Base-by-base conservation (phyloP, 2,888 invertebrate genomes). In the Entomobrya multifasciata region DNA sequence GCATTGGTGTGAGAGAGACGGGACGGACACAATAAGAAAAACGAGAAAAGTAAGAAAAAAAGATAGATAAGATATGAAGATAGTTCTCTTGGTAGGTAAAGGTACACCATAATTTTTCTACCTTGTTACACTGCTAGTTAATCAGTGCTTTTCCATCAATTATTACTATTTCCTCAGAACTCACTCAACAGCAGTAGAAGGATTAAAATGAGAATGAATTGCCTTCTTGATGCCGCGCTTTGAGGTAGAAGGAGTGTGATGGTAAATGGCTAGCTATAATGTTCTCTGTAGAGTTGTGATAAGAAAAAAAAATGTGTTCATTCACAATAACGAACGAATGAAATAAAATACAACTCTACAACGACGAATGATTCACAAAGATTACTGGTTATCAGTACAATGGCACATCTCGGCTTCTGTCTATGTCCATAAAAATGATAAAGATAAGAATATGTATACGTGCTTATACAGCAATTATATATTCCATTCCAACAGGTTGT, bases 141-240 rank as follows among this genome's bases (percentile, higher is more conserved):
- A 80, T 80, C 80, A 80, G 80, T 80, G 62, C 36, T 67, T 52
- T 80, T 80, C 57, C 67, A 80, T 80, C 80, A 67, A 80, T 80
- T 67, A 80, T 52, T 67, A 20, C 41, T 57, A 76, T 76, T 76
- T 72, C 70, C 70, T 72, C 72, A 41, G 65, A 4, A 36, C 36
- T 36, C 36, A 36, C 36, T 30, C 20, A 57, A 17, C 57, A 57
- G 57, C 22, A 44, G 22, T 25, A 72, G 47, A 72, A 49, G 49
- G 72, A 72, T 25, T n/a, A 72, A 72, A 52, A 25, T 49, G 49
- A 30, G 72, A 49, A 70, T 27, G 49, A 72, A 30, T 72, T 52
- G 49, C 4, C 30, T 5, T 47, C 27, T 65, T 65, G 70, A 25
- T 70, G 70, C 70, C 22, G 49, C 72, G 17, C 49, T 27, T 70